A percentile compares a stretch with the other conserved stretches of the same genome.
Evolutionary conservation across 2,113 vertebrate genomes (phyloP).

Genomic region (Crotalus horridus): DNA sequence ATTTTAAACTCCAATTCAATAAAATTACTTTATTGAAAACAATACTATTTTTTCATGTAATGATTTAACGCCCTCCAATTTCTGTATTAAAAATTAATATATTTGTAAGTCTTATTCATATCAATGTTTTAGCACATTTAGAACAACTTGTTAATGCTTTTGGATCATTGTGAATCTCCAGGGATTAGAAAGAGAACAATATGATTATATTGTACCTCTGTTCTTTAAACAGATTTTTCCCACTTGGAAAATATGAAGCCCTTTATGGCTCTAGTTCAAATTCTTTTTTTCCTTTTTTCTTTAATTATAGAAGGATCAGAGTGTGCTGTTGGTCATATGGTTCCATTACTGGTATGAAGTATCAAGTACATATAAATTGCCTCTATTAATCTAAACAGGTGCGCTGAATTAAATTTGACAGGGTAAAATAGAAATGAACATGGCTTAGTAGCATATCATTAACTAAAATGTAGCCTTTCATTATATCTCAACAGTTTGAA

Average conservation of each 20-base stretch:
- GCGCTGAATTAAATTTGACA: slow-evolving; percentile 36
- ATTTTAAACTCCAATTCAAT: neutral
- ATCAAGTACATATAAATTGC: slow-evolving; percentile 31
- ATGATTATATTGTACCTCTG: neutral
- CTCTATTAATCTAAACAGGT: slow-evolving; percentile 34
- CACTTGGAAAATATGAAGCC: neutral
- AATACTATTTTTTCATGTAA: neutral
- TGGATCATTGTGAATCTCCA: slow-evolving; percentile 9
- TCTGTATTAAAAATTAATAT: neutral
- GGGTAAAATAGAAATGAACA: slow-evolving; percentile 21
- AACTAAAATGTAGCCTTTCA: slow-evolving; percentile 36
- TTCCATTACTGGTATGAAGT: slow-evolving; percentile 14
- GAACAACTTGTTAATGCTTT: neutral
- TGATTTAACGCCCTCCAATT: neutral
- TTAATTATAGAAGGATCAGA: neutral
- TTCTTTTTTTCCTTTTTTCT: neutral
- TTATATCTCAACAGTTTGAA: slow-evolving; percentile 23
- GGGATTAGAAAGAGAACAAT: slow-evolving; percentile 26
- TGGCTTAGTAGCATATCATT: slow-evolving; percentile 5
- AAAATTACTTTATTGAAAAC: neutral
- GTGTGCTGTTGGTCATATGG: neutral
- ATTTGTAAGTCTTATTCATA: neutral
- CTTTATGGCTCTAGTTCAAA: neutral
- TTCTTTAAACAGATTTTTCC: neutral
- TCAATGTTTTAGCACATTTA: neutral